phyloP scores from a whole-genome alignment of 2,113 vertebrate species.

The Onychostruthus taczanowskii region DNA sequence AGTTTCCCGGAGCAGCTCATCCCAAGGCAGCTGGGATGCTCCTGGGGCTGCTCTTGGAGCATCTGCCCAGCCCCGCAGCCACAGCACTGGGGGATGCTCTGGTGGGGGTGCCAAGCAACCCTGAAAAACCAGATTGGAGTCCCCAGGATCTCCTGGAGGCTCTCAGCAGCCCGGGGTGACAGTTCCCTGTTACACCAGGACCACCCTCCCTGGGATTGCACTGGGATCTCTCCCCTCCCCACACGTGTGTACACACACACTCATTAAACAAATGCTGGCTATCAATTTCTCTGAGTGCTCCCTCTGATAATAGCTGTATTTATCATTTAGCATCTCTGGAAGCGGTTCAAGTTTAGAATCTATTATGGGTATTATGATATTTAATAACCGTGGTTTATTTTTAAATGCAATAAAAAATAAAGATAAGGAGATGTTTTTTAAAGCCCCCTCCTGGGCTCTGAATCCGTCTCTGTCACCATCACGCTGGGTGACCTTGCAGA shows the following conservation, averaged over 20 bases:
- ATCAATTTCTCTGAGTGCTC: constrained; percentile 45
- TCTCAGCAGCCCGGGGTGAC: rapidly evolving
- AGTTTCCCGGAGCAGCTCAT: rapidly evolving
- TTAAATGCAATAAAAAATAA: constrained; percentile 52
- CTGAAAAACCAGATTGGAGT: rapidly evolving
- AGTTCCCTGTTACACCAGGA: rapidly evolving
- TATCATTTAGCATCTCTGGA: constrained; percentile 62
- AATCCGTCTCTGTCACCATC: constrained; percentile 23
- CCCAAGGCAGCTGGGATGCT: rapidly evolving
- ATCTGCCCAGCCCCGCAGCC: background rate
- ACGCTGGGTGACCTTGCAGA: constrained; percentile 37
- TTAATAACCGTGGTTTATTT: constrained; percentile 62
- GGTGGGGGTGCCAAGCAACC: rapidly evolving
- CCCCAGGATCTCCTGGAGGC: rapidly evolving
- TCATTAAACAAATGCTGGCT: constrained; percentile 35
- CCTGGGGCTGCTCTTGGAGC: rapidly evolving
- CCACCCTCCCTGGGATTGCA: rapidly evolving
- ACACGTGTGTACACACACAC: background rate
- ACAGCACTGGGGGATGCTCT: rapidly evolving
- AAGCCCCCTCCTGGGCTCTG: constrained; percentile 6
- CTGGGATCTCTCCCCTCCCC: background rate
- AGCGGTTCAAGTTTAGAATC: constrained; percentile 43
- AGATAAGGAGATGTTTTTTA: background rate
- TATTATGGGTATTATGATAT: constrained; percentile 48
- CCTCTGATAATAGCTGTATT: constrained; percentile 54